Evolutionary conservation across 2,113 vertebrate species (phyloP).

Genomic region (Boulengeromyrus knoepffleri): DNA sequence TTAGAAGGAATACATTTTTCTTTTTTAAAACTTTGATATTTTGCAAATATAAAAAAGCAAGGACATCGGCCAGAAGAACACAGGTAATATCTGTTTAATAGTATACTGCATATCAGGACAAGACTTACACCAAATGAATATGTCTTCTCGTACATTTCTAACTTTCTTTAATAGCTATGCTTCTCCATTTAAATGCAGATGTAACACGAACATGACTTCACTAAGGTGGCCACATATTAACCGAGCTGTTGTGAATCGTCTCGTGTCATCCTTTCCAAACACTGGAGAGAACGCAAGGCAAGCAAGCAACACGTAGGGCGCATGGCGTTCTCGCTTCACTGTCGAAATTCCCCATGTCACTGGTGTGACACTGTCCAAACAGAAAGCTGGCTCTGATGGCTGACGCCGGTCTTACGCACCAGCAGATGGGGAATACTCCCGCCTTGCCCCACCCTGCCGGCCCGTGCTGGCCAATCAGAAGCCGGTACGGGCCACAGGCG

Average conservation of each 20-base stretch:
- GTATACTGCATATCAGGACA: constrained; percentile 37
- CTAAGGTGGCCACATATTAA: not conserved
- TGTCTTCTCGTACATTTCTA: constrained; percentile 35
- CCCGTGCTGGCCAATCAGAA: constrained; percentile 49
- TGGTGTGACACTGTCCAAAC: constrained; percentile 21
- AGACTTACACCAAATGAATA: constrained; percentile 28
- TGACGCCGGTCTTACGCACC: constrained; percentile 29
- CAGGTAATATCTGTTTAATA: constrained; percentile 37
- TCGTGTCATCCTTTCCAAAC: not conserved
- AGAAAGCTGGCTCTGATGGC: constrained; percentile 21
- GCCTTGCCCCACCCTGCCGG: constrained; percentile 27
- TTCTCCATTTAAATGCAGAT: constrained; percentile 11
- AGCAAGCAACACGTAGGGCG: constrained; percentile 20
- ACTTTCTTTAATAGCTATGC: constrained; percentile 23
- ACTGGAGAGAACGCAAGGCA: constrained; percentile 14
- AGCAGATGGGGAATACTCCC: constrained; percentile 31
- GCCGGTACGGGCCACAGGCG: constrained; percentile 48
- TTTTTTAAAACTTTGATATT: not conserved
- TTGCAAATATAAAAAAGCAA: not conserved
- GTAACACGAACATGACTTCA: constrained; percentile 23
- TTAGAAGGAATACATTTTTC: not conserved
- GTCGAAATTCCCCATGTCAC: constrained; percentile 30
- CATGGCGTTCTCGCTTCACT: constrained; percentile 29
- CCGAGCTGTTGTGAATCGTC: not conserved
- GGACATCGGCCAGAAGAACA: constrained; percentile 11